Evolutionary conservation across 2,797 vertebrate species (phyloP).

Genomic region (Phylloscopus collybita): DNA sequence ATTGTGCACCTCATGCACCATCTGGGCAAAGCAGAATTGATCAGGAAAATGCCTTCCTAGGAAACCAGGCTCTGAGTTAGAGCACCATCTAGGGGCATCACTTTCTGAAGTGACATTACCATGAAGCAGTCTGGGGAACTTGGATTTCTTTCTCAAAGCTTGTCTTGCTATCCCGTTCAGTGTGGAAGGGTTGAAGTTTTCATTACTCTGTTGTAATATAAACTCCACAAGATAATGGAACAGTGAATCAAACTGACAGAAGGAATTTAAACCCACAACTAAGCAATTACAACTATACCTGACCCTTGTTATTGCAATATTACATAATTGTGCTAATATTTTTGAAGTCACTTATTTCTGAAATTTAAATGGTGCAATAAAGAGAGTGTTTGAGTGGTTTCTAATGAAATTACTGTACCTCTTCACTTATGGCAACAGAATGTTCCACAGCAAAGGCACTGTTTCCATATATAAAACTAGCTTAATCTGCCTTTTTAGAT

Average conservation of each 20-base stretch:
- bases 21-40: neutral
- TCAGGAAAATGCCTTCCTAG: neutral
- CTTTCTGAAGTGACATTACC: neutral
- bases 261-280: neutral
- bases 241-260: neutral
- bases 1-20: fast-evolving
- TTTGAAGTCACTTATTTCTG: neutral
- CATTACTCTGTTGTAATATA: neutral
- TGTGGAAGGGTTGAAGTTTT: neutral
- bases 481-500: neutral
- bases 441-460: neutral
- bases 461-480: neutral
- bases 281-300: neutral
- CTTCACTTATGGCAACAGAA: neutral
- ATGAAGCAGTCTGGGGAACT: neutral
- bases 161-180: neutral
- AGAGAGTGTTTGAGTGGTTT: neutral
- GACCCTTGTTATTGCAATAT: neutral
- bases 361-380: neutral
- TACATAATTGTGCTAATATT: neutral
- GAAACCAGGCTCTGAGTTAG: neutral
- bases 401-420: neutral
- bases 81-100: constrained; percentile 49
- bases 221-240: neutral
- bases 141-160: neutral